Evolutionary conservation across 2,797 vertebrate species (phyloP), one percentile per base, ranked within the genome.

Genomic region (Thalassophryne amazonica): DNA sequence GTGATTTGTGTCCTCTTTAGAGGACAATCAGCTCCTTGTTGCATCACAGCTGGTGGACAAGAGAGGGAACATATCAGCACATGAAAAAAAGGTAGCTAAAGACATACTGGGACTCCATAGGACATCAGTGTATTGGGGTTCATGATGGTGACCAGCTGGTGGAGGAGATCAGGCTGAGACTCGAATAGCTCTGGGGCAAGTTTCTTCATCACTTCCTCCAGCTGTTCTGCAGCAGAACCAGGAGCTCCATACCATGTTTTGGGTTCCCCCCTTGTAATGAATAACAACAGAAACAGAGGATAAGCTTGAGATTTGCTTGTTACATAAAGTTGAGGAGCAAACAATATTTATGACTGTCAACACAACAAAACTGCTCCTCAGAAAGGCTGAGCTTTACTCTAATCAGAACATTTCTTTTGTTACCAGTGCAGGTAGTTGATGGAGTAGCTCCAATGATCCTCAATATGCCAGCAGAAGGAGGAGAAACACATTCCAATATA

Each of bases 401-500:
- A 5, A 4, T 5, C 5, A 27, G 17, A 7, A 9, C 12, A 20
- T 9, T 9, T 13, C 12, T 19, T 6, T 17, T 11, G 62, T n/a
- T 87, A 98, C 97, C 96, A 98, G 71, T 99, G 97, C 76, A 99
- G 88, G 75, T 98, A 99, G 84, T 99, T 99, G 83, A 99, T 98
- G 1, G 96, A 98, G 73, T 99, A 99, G 85, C 97, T 99, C 96
- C 97, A 99, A 54, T 99, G 97, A 83, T 99, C 97, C 76, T 99
- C 97, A n/a, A 99, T 99, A 73, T 99, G 97, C 97, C 97, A 99
- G 67, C 97, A 99, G 80, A 99, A 99, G 5, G 97, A 98, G 35
- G 96, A 98, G 82, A 99, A 99, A 82, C 96, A 98, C 96, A 99
- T 99, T 67, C 97, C 97, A 2, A 99, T 95, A 0, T 99, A 99